These are phyloP conservation scores for Ginglymostoma cirratum DNA, from an alignment of 2,113 vertebrate species.

Conservation along the genomic window DNA sequence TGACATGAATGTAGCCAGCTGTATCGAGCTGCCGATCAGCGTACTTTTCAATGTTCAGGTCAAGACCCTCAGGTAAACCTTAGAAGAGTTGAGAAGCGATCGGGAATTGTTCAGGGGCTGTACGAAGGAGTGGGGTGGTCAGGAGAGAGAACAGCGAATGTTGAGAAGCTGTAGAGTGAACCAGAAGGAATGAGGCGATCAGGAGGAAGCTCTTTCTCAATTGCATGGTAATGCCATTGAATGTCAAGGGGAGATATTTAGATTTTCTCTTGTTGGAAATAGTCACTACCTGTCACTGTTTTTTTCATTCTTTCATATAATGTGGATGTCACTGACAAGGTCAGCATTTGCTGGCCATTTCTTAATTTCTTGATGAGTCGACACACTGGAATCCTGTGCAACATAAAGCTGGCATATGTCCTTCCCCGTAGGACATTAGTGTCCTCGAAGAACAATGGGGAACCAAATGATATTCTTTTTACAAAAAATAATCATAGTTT, in stretches of 20 bases:
- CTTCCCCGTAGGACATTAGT: too few species aligned
- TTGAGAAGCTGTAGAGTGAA: not conserved
- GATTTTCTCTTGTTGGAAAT: not conserved
- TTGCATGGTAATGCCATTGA: not conserved
- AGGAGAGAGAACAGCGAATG: not conserved
- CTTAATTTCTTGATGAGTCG: too few species aligned
- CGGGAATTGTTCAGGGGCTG: not conserved
- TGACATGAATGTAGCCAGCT: not conserved
- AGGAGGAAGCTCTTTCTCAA: not conserved
- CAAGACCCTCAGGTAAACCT: not conserved
- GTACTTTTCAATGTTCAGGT: not conserved
- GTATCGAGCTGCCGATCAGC: too few species aligned
- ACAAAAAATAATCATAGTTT: too few species aligned
- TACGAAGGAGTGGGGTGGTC: not conserved
- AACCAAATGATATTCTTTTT: too few species aligned
- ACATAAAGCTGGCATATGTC: too few species aligned
- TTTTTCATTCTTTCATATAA: too few species aligned
- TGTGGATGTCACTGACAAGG: too few species aligned
- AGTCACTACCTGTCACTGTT: not conserved
- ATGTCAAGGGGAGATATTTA: not conserved
- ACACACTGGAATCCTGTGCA: too few species aligned
- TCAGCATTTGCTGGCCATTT: too few species aligned
- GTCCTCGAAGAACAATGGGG: too few species aligned
- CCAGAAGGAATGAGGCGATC: not conserved
- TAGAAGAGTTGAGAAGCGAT: not conserved